Evolutionary conservation across 1,140 invertebrate species (phyloP).

Genomic region (Panagrolaimus sp.): DNA sequence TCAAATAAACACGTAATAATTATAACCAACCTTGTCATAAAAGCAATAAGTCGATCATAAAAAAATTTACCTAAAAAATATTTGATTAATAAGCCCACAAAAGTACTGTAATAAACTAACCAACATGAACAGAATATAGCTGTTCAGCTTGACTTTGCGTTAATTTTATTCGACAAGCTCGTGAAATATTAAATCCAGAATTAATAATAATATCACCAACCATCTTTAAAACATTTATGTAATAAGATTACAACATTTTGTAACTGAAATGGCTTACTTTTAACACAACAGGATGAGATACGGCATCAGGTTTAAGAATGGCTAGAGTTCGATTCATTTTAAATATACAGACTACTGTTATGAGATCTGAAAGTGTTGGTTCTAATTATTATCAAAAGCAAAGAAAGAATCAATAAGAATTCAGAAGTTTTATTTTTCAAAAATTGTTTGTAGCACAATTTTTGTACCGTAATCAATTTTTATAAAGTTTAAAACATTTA

Average conservation of each 20-base stretch:
- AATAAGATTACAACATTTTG: too few species aligned
- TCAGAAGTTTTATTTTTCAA: too few species aligned
- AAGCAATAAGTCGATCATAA: constrained; percentile 36
- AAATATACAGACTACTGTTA: too few species aligned
- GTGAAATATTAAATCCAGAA: neutral
- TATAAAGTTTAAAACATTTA: too few species aligned
- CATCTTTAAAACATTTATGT: too few species aligned
- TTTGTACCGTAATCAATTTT: too few species aligned
- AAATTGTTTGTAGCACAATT: too few species aligned
- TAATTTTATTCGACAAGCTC: neutral
- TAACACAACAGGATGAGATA: constrained; percentile 17
- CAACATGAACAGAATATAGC: neutral
- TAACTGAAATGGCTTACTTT: neutral
- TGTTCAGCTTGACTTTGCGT: neutral
- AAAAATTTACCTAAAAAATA: constrained; percentile 39
- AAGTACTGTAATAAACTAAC: neutral
- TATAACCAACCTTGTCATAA: constrained; percentile 26
- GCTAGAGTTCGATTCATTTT: constrained; percentile 9
- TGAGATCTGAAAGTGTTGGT: too few species aligned
- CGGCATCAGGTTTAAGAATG: constrained; percentile 24
- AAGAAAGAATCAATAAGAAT: too few species aligned
- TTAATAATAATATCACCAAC: neutral
- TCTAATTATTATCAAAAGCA: too few species aligned
- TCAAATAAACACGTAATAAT: too few species aligned
- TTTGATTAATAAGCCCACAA: neutral